Conservation (phyloP, 2,113 vertebrate species). For the Syngnathus floridae region DNA sequence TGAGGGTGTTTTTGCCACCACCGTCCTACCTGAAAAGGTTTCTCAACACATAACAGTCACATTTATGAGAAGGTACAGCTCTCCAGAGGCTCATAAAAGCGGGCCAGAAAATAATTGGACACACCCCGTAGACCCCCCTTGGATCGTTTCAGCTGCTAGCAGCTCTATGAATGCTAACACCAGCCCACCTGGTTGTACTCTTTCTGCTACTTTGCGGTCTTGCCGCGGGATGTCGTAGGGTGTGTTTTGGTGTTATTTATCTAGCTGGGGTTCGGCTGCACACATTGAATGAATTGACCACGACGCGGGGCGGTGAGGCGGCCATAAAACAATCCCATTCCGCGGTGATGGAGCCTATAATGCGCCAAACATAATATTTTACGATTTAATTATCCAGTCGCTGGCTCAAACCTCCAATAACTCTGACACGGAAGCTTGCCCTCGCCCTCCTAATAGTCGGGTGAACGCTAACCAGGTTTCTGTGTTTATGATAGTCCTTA, state of each 20-base stretch:
- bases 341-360: not conserved
- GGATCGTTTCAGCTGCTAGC: not conserved
- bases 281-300: not conserved
- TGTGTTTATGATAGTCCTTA: constrained; percentile 5
- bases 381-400: not conserved
- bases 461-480: constrained; percentile 11
- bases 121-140: not conserved
- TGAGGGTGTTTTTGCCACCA: not conserved
- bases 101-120: constrained; percentile 6
- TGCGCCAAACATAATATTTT: not conserved
- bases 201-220: not conserved
- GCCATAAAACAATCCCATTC: constrained; percentile 1
- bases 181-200: not conserved
- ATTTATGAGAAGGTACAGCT: not conserved
- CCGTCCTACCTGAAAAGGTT: not conserved
- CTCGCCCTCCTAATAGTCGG: not conserved
- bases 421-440: not conserved
- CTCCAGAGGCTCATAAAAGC: constrained; percentile 3
- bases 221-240: not conserved
- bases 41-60: not conserved
- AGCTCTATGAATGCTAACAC: not conserved
- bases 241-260: not conserved
- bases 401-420: constrained; percentile 3
- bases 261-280: not conserved
- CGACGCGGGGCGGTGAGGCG: not conserved